phyloP scores from a whole-genome alignment of 2,888 invertebrate genomes.

The Tenthredo notha region DNA sequence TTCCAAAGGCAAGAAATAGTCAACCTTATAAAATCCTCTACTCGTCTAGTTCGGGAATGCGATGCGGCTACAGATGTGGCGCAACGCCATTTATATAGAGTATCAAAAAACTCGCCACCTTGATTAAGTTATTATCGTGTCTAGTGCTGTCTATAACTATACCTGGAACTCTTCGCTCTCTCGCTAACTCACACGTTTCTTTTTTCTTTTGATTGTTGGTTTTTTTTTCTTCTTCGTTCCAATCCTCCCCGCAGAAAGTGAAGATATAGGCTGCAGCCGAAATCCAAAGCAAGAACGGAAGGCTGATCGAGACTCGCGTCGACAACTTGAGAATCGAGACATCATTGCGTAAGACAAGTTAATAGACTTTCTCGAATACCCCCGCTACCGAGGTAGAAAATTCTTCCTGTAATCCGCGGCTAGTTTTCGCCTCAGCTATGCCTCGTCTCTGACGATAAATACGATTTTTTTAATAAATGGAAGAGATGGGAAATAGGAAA shows the following conservation, averaged over 20 bases:
- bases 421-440: background rate
- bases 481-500: background rate
- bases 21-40: conserved; percentile 66
- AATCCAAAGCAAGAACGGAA: background rate
- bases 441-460: background rate
- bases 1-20: conserved; percentile 61
- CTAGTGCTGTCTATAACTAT: conserved; percentile 25
- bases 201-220: background rate
- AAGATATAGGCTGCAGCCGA: background rate
- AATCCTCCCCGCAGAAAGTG: background rate
- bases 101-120: background rate
- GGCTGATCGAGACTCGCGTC: background rate
- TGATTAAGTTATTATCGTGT: conserved; percentile 43
- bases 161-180: background rate
- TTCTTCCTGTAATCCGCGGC: background rate
- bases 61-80: conserved; percentile 54
- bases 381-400: background rate
- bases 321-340: background rate
- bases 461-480: background rate
- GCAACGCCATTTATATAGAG: conserved; percentile 52
- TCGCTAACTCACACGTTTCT: background rate
- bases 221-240: background rate
- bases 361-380: conserved; percentile 37
- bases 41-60: conserved; percentile 67
- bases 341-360: conserved; percentile 26